Evolutionary conservation across 92 coral and sea anemone species (phyloP), one percentile per base, ranked within the genome.

Genomic region (Meandrina meandrites): DNA sequence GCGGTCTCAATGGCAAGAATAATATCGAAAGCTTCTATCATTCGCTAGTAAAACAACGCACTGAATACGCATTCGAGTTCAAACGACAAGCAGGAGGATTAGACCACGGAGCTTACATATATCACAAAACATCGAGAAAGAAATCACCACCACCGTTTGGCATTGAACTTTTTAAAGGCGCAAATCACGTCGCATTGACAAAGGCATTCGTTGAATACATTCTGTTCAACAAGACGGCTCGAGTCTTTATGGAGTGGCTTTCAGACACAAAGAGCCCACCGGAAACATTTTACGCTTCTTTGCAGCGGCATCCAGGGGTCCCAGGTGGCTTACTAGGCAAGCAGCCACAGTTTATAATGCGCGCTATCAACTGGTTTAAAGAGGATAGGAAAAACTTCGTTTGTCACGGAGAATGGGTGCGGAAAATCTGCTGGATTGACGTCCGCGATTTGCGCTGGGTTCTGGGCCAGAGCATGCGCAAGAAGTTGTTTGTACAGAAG

Each of bases 401-500:
- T 10, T 83, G 91, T 18, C 27, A 45, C 24, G 91, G 91, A 7
- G 14, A 50, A 36, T 88, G 76, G 78, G 34, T 75, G 6, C 83
- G 88, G 36, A 24, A 17, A 15, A 24, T 82, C 28, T 88, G 91
- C 53, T 82, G 88, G 88, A 35, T 88, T 28, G 74, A 50, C 48
- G 22, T 88, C 24, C 21, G 75, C 24, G 88, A 83, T 42, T 57
- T 88, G 30, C 36, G 53, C 34, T 88, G 88, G 91, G 84, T 56
- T 2, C 78, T 82, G 7, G 80, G 89, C 24, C 36, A 4, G 34
- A 50, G 22, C 62, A 81, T 24, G 57, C 75, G 75, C 35, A 30
- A 54, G 0, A 54, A 81, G 68, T 78, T 88, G 57, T 86, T 86
- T 86, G 88, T 84, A 22, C 75, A 84, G 80, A 84, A 84, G 70